Evolutionary conservation across 2,888 invertebrate genomes (phyloP), one percentile per base, ranked within the genome.

Genomic region (Scaptomyza flava): DNA sequence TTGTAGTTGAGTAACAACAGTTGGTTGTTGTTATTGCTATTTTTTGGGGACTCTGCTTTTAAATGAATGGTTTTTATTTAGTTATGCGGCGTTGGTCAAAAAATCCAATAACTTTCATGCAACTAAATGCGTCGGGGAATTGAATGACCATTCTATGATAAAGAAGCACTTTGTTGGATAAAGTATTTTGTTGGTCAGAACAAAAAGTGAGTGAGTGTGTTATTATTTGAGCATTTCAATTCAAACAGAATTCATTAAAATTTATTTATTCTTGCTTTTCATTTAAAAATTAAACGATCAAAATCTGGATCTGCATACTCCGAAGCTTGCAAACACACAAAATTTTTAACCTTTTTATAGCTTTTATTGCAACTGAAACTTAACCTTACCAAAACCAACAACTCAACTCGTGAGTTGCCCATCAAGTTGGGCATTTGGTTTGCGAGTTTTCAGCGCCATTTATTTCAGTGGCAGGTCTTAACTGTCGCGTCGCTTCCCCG

Each of bases 371-470:
- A 4, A 38, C 12, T 14, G 14, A 6, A 36, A n/a, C 34, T 5
- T 4, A 12, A 34, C 12, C 11, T 3, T 12, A 30, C 1, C 1
- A 14, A 14, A 38, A 3, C 38, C 38, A 38, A 38, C 38, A 38
- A 38, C 14, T 38, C 66, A 62, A 53, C 56, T 46, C 61, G 46
- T 43, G 67, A 77, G 72, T 77, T 74, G 74, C 65, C 70, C 80
- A 74, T 79, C 83, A 77, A 81, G 78, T 76, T 73, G 78, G 72
- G 73, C 81, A 78, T 78, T 81, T 78, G 71, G 83, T 66, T 78
- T 58, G 77, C 71, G 59, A 66, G 62, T 71, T 72, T 78, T 66
- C 54, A 46, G 62, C 48, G 57, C 76, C 68, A 72, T 76, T 69
- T 71, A 73, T 67, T 67, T 59, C 58, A 52, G 33, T 50, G 56